phyloP scores from a whole-genome alignment of 37 sponge, comb jelly and placozoan species.

The Tethya wilhelma region DNA sequence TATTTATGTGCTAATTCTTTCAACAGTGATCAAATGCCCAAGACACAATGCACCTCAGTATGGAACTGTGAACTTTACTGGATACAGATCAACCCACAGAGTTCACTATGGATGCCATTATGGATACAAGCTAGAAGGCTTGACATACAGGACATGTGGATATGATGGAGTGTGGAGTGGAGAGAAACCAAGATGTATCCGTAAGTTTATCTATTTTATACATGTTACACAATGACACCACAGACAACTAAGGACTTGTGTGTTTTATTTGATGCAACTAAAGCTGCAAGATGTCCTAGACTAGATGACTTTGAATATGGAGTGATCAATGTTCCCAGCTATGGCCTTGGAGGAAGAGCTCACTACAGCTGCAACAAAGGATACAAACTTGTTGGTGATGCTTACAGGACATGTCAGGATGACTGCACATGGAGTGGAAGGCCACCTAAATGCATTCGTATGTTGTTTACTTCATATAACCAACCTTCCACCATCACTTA shows the following conservation, averaged over 20 bases:
- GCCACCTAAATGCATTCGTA: slow-evolving; percentile 26
- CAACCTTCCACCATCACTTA: too few species aligned
- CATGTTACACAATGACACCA: too few species aligned
- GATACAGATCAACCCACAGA: not conserved
- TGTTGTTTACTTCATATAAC: too few species aligned
- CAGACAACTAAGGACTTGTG: too few species aligned
- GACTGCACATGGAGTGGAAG: slow-evolving; percentile 1
- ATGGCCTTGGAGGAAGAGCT: not conserved
- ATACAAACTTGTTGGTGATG: not conserved
- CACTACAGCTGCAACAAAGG: slow-evolving; percentile 3
- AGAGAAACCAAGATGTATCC: slow-evolving; percentile 11
- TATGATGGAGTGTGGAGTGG: slow-evolving; percentile 15
- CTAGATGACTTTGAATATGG: not conserved
- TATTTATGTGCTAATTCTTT: not conserved
- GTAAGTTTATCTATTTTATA: too few species aligned
- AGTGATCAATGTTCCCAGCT: not conserved
- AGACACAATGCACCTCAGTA: not conserved
- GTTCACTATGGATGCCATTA: not conserved
- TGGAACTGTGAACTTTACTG: slow-evolving; percentile 4
- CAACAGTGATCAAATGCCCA: not conserved
- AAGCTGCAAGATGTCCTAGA: not conserved
- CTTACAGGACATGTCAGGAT: not conserved
- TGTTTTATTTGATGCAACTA: too few species aligned
- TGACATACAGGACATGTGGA: not conserved
- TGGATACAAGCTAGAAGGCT: too few species aligned